Conservation (phyloP, 2,797 vertebrate species). For the Tenualosa thibaudeaui region DNA sequence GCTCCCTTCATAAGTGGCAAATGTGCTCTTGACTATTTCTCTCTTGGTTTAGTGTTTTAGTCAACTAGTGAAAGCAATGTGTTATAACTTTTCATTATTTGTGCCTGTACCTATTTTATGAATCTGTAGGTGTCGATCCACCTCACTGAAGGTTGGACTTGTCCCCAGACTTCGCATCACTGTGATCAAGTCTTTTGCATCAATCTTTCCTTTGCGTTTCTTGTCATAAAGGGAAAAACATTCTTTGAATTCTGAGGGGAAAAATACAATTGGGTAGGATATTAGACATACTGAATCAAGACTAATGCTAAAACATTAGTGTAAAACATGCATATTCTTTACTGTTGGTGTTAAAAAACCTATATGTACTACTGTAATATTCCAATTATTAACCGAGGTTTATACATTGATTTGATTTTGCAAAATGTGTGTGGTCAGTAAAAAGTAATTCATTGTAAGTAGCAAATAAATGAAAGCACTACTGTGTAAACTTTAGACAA, state of each 20-base stretch:
- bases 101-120: conserved; percentile 81
- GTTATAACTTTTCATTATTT: not conserved
- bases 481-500: too few species aligned
- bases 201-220: conserved; percentile 87
- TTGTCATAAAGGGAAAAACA: conserved; percentile 97
- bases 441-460: too few species aligned
- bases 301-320: not conserved
- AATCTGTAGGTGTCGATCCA: conserved; percentile 82
- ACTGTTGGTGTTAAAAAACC: too few species aligned
- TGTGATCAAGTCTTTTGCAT: conserved; percentile 82
- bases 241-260: conserved; percentile 88
- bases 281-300: not conserved
- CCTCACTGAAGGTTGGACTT: conserved; percentile 85
- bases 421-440: too few species aligned
- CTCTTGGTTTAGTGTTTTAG: not conserved
- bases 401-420: too few species aligned
- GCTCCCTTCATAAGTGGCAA: not conserved
- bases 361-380: too few species aligned
- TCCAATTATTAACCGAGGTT: too few species aligned
- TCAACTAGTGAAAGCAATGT: not conserved
- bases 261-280: not conserved
- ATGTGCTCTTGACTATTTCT: not conserved
- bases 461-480: too few species aligned
- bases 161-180: conserved; percentile 92
- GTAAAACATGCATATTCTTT: too few species aligned